Evolutionary conservation across 2,797 vertebrate species (phyloP).

Genomic region (Choloepus didactylus): DNA sequence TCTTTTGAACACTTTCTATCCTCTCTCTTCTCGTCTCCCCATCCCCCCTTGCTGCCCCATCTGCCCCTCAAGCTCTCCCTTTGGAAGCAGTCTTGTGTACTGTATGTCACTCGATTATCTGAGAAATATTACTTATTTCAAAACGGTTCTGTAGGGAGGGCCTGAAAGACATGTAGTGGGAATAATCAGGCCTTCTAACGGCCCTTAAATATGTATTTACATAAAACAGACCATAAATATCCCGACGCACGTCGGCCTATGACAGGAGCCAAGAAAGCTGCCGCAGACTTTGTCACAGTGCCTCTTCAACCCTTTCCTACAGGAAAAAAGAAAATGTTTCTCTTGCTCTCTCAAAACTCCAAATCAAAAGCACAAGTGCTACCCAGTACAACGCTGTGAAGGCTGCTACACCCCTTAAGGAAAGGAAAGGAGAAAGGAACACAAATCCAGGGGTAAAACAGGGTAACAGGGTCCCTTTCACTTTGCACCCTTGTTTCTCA

Average conservation of each 20-base stretch:
- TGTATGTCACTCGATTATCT: constrained; percentile 81
- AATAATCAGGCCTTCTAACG: constrained; percentile 80
- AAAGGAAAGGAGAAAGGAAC: constrained; percentile 32
- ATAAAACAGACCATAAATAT: constrained; percentile 82
- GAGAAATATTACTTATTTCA: constrained; percentile 85
- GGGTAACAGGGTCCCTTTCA: constrained; percentile 43
- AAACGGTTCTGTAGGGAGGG: constrained; percentile 81
- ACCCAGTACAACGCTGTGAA: background rate
- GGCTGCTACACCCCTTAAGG: background rate
- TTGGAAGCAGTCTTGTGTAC: constrained; percentile 77
- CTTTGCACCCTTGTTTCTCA: constrained; percentile 71
- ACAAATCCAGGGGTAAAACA: constrained; percentile 23
- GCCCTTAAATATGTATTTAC: constrained; percentile 76
- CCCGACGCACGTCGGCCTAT: constrained; percentile 65
- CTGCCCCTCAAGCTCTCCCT: constrained; percentile 74
- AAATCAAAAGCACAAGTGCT: constrained; percentile 70
- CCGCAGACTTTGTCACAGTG: constrained; percentile 68
- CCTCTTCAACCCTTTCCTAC: constrained; percentile 64
- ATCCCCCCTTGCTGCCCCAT: constrained; percentile 53
- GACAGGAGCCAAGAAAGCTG: constrained; percentile 75
- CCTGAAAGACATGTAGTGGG: constrained; percentile 83
- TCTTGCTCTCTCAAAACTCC: constrained; percentile 73
- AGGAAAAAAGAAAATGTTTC: constrained; percentile 58
- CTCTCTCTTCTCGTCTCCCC: constrained; percentile 14
- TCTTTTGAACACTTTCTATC: constrained; percentile 43